phyloP scores from a whole-genome alignment of 2,888 invertebrate genomes.

The Conus canariensis region DNA sequence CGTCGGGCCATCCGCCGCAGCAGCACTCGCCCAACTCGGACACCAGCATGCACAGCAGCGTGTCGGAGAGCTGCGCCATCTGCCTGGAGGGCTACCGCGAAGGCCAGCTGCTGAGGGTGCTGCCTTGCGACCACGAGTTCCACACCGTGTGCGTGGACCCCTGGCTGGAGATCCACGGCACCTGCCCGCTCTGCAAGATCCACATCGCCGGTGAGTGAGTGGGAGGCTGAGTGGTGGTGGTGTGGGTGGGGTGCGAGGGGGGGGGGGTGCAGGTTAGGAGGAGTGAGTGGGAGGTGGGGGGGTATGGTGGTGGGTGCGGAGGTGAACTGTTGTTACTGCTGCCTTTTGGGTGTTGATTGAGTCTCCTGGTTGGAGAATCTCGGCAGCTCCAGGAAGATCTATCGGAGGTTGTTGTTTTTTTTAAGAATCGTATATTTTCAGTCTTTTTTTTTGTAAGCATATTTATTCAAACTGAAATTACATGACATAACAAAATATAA shows the following conservation, averaged over 20 bases:
- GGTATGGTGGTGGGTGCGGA: background rate
- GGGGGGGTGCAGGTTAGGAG: background rate
- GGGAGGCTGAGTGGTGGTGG: background rate
- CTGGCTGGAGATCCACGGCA: slow-evolving; percentile 78
- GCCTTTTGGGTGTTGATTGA: too few species aligned
- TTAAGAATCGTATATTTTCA: too few species aligned
- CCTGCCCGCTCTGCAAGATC: slow-evolving; percentile 80
- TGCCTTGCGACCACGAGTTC: slow-evolving; percentile 80
- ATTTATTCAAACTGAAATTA: too few species aligned
- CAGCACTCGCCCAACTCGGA: slow-evolving; percentile 45
- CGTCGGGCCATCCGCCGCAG: slow-evolving; percentile 41
- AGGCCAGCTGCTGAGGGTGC: slow-evolving; percentile 76
- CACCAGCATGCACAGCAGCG: slow-evolving; percentile 57
- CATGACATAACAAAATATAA: too few species aligned
- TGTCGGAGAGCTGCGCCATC: slow-evolving; percentile 78
- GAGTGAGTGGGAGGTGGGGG: background rate
- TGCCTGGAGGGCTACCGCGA: slow-evolving; percentile 80
- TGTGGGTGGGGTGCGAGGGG: background rate
- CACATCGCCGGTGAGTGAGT: slow-evolving; percentile 78
- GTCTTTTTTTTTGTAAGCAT: too few species aligned
- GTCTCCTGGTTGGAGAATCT: too few species aligned
- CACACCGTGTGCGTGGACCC: slow-evolving; percentile 80
- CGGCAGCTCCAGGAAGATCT: too few species aligned
- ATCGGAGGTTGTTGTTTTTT: too few species aligned
- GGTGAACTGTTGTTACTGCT: too few species aligned